Percentiles rank a stretch among this genome's conserved stretches.
Conservation (phyloP, 2,113 vertebrate genomes). For the Otocyon megalotis region DNA sequence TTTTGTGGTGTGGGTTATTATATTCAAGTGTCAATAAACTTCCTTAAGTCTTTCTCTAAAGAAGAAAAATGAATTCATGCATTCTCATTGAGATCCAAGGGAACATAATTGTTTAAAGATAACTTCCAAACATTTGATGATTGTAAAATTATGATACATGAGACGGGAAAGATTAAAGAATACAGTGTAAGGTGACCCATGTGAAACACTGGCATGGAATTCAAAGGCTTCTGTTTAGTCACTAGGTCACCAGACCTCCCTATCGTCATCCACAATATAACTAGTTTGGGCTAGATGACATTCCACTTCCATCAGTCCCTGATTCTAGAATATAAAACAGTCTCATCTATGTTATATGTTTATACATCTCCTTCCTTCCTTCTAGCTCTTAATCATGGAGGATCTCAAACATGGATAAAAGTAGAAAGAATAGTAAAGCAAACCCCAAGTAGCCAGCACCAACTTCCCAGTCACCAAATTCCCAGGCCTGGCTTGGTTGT, state of each 20-base stretch:
- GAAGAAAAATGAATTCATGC: conserved; percentile 20
- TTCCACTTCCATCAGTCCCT: neutral
- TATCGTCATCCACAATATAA: neutral
- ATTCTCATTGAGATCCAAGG: neutral
- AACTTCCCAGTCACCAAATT: neutral
- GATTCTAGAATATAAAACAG: neutral
- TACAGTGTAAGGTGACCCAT: neutral
- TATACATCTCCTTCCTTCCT: neutral
- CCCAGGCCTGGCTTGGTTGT: neutral
- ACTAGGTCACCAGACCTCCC: neutral
- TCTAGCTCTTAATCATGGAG: neutral
- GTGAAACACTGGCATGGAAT: neutral
- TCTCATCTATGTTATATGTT: neutral
- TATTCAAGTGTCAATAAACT: neutral
- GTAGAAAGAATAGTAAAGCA: neutral
- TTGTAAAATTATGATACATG: neutral
- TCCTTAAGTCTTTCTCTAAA: conserved; percentile 4
- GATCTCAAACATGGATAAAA: neutral
- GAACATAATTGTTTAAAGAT: conserved; percentile 21
- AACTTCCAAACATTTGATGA: neutral
- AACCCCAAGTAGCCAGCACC: neutral
- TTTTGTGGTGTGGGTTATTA: neutral
- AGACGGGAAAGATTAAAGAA: neutral
- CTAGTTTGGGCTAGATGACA: no score
- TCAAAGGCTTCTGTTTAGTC: neutral